phyloP scores from a whole-genome alignment of 2,113 vertebrate species.

The Solenodon paradoxus region DNA sequence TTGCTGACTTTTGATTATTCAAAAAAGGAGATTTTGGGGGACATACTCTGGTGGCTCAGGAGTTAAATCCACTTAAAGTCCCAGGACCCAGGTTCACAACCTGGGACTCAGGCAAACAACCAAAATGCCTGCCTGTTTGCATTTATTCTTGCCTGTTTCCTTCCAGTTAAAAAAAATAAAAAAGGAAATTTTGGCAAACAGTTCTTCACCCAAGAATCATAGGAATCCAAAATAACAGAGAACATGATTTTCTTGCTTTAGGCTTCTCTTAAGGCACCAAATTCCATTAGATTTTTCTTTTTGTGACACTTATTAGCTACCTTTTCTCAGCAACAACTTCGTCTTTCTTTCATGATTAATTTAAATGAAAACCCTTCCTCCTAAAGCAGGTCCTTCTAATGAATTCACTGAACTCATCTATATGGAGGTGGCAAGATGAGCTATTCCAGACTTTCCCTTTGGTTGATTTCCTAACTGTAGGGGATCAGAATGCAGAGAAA shows the following conservation, averaged over 20 bases:
- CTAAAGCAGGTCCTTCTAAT: background rate
- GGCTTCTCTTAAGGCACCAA: background rate
- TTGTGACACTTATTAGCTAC: background rate
- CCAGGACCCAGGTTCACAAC: too few species aligned
- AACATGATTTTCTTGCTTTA: background rate
- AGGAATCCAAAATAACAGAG: background rate
- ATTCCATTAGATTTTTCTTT: background rate
- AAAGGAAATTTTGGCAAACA: background rate
- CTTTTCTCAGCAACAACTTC: background rate
- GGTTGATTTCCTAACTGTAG: background rate
- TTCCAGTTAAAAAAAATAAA: too few species aligned
- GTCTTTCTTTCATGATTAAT: background rate
- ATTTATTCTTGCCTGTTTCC: too few species aligned
- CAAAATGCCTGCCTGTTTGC: too few species aligned
- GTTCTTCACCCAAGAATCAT: background rate
- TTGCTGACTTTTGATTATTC: background rate
- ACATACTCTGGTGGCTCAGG: too few species aligned
- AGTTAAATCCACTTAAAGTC: too few species aligned
- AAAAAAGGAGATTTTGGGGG: too few species aligned
- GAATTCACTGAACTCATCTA: background rate
- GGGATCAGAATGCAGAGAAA: background rate
- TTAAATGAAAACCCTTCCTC: background rate
- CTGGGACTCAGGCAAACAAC: too few species aligned
- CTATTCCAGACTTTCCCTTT: background rate
- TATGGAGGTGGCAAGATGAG: background rate